A percentile compares a stretch with the other conserved stretches of the same genome.
Conservation (phyloP, 1,140 invertebrate species). For the Ceratina australensis region DNA sequence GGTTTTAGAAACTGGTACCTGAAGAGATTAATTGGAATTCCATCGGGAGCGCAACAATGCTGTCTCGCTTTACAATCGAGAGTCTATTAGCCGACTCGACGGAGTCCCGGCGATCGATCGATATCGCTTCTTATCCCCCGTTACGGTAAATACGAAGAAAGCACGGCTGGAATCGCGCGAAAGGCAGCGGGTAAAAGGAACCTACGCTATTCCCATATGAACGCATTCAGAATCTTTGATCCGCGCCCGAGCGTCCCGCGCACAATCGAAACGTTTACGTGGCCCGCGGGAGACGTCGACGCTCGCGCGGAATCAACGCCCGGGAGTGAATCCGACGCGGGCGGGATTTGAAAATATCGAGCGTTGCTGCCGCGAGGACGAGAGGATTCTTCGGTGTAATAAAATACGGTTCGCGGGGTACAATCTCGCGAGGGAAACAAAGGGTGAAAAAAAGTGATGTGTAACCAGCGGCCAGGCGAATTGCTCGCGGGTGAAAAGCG, state of each 20-base stretch:
- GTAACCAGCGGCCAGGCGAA: conserved; percentile 19
- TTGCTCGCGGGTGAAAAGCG: conserved; percentile 6
- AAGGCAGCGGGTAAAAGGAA: too few species aligned
- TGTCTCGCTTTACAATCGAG: conserved; percentile 15
- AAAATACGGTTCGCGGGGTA: too few species aligned
- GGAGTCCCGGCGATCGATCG: conserved; percentile 7
- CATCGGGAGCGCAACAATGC: conserved; percentile 25
- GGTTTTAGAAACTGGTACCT: conserved; percentile 5
- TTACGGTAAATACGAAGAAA: too few species aligned
- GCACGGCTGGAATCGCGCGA: too few species aligned
- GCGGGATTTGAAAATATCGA: not conserved
- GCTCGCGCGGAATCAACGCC: not conserved
- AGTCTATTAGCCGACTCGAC: conserved; percentile 27
- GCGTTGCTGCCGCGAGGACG: not conserved
- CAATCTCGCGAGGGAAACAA: too few species aligned
- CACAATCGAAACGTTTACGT: too few species aligned
- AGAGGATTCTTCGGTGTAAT: too few species aligned
- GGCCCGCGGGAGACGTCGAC: not conserved
- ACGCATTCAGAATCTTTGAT: too few species aligned
- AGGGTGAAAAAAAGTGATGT: not conserved
- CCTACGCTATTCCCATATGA: too few species aligned
- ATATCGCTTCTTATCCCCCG: not conserved
- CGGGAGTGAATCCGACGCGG: not conserved
- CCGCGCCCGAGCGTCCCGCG: too few species aligned
- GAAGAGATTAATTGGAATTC: conserved; percentile 31